phyloP scores from a whole-genome alignment of 2,113 vertebrate genomes.

The Gallinago undulata region DNA sequence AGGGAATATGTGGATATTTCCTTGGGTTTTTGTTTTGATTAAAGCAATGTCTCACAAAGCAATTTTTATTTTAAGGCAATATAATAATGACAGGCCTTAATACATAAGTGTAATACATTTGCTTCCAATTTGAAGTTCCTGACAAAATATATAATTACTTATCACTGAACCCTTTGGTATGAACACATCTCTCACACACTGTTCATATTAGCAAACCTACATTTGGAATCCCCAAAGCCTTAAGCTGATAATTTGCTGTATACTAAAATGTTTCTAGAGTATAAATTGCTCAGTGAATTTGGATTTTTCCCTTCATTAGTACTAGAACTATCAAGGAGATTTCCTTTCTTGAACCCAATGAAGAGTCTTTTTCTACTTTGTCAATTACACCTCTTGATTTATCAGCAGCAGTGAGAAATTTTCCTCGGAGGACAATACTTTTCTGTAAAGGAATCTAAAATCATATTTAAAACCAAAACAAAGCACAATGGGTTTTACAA shows the following conservation, averaged over 20 bases:
- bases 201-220: neutral
- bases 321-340: neutral
- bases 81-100: neutral
- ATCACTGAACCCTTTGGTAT: neutral
- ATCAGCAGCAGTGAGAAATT: neutral
- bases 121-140: neutral
- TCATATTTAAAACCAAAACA: neutral
- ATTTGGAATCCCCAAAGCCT: neutral
- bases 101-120: neutral
- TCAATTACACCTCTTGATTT: neutral
- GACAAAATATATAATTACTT: neutral
- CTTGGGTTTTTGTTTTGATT: neutral
- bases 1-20: neutral
- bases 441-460: neutral
- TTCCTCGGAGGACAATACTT: neutral
- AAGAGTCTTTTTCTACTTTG: neutral
- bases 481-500: neutral
- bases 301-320: neutral
- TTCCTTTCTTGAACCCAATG: neutral
- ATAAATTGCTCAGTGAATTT: neutral
- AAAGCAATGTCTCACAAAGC: neutral
- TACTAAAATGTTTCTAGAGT: neutral
- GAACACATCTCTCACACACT: neutral
- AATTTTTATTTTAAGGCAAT: neutral
- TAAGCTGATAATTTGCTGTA: neutral